A percentile compares a stretch with the other conserved stretches of the same genome.
Conservation (phyloP, 2,797 vertebrate species). For the Eidolon dupreanum region DNA sequence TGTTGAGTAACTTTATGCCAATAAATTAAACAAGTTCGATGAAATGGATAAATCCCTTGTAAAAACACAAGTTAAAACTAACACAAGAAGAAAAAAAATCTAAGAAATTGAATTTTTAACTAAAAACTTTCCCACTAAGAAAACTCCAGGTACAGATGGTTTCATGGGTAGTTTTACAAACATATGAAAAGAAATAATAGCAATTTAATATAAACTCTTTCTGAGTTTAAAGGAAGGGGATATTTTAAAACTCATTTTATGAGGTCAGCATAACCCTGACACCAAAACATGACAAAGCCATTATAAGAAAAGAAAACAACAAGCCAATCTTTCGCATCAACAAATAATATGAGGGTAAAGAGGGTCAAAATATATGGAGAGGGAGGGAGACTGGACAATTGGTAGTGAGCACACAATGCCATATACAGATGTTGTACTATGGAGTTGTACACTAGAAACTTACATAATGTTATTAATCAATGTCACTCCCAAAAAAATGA, state of each 20-base stretch:
- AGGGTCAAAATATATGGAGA: too few relatives aligned
- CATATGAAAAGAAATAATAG: conserved; percentile 48
- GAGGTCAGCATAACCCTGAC: conserved; percentile 41
- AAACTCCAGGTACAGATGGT: conserved; percentile 9
- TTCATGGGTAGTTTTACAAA: conserved; percentile 49
- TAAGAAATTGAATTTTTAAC: conserved; percentile 55
- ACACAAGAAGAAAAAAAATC: conserved; percentile 52
- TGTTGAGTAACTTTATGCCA: conserved; percentile 16
- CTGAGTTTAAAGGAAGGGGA: conserved; percentile 46
- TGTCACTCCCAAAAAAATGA: too few relatives aligned
- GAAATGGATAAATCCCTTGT: conserved; percentile 18
- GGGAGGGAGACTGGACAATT: too few relatives aligned
- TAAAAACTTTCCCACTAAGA: conserved; percentile 38
- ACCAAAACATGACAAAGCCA: conserved; percentile 34
- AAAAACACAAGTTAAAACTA: conserved; percentile 56
- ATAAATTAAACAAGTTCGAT: conserved; percentile 53
- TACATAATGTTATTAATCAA: too few relatives aligned
- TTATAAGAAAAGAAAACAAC: conserved; percentile 43
- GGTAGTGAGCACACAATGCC: too few relatives aligned
- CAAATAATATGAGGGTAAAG: neutral
- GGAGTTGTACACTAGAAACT: too few relatives aligned
- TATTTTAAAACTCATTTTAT: conserved; percentile 58
- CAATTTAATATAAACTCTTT: conserved; percentile 32
- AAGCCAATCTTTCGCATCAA: conserved; percentile 4
- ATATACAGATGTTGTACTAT: too few relatives aligned